These are phyloP conservation scores for Xylota sylvarum DNA, from an alignment of 2,888 invertebrate genomes.

Conservation along the genomic window DNA sequence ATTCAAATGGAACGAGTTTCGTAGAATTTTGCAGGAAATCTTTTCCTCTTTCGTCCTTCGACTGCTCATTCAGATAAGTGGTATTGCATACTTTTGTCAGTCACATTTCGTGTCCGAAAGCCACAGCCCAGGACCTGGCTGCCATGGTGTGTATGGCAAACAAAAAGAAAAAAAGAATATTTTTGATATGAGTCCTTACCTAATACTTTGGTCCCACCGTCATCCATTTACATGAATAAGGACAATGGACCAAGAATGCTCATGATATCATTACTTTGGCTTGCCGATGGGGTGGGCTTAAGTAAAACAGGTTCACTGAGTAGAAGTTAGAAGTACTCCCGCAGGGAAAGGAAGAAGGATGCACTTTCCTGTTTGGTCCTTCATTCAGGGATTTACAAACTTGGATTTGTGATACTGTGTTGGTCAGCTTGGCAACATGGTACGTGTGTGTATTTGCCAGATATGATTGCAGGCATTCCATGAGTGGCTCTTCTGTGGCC, in stretches of 20 bases:
- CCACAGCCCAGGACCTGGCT: neutral
- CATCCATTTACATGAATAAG: conserved; percentile 49
- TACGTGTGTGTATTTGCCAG: conserved; percentile 10
- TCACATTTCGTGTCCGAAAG: conserved; percentile 25
- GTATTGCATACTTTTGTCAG: conserved; percentile 50
- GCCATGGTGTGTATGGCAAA: neutral
- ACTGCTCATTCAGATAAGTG: conserved; percentile 53
- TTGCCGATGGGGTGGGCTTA: conserved; percentile 16
- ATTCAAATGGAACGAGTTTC: neutral
- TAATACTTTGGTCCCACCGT: conserved; percentile 4
- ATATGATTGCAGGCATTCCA: conserved; percentile 38
- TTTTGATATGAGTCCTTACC: conserved; percentile 28
- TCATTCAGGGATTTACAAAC: conserved; percentile 36
- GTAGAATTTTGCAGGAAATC: neutral
- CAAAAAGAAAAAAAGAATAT: conserved; percentile 2
- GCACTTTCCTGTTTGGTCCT: conserved; percentile 29
- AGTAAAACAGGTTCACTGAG: neutral
- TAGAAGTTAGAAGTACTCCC: conserved; percentile 22
- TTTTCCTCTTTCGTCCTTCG: neutral
- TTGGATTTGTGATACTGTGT: conserved; percentile 28
- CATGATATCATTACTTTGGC: conserved; percentile 46
- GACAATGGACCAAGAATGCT: conserved; percentile 49
- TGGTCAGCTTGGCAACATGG: conserved; percentile 26
- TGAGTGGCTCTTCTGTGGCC: conserved; percentile 22
- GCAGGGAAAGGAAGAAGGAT: no score